phyloP scores from a whole-genome alignment of 92 coral and sea anemone species.

The Zoanthus gigantus region DNA sequence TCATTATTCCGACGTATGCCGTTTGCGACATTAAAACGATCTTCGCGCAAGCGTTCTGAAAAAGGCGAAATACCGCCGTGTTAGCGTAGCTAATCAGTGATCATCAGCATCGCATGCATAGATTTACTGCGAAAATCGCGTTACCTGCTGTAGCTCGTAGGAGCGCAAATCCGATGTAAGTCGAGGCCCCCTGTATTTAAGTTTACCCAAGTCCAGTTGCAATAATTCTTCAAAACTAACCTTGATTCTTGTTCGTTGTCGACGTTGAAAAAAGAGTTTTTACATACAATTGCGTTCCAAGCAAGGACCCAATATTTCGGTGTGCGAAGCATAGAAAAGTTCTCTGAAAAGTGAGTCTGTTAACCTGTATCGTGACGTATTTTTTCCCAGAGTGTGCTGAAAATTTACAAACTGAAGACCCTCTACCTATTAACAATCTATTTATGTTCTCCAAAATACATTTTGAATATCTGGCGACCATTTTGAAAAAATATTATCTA shows the following conservation, averaged over 20 bases:
- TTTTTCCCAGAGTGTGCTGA: not conserved
- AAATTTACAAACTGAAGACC: not conserved
- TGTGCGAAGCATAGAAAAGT: not conserved
- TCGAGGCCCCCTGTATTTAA: no score
- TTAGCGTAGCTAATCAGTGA: no score
- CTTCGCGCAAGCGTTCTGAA: no score
- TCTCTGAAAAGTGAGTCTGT: not conserved
- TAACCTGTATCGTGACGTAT: not conserved
- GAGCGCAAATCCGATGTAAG: no score
- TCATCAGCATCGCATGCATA: no score
- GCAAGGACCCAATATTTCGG: not conserved
- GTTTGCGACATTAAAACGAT: no score
- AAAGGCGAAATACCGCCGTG: no score
- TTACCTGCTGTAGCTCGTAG: no score
- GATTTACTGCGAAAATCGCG: no score
- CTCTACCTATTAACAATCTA: conserved; percentile 13
- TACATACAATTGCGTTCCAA: not conserved
- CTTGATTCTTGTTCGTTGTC: not conserved
- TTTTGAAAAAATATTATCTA: not conserved
- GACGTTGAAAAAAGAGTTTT: not conserved
- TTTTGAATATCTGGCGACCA: conserved; percentile 14
- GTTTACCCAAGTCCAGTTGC: no score
- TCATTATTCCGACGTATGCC: no score
- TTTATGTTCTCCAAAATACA: not conserved
- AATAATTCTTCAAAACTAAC: not conserved